Percentiles rank a stretch among this genome's conserved stretches.
Conservation (phyloP, 2,113 vertebrate genomes). For the Nematolebias whitei region DNA sequence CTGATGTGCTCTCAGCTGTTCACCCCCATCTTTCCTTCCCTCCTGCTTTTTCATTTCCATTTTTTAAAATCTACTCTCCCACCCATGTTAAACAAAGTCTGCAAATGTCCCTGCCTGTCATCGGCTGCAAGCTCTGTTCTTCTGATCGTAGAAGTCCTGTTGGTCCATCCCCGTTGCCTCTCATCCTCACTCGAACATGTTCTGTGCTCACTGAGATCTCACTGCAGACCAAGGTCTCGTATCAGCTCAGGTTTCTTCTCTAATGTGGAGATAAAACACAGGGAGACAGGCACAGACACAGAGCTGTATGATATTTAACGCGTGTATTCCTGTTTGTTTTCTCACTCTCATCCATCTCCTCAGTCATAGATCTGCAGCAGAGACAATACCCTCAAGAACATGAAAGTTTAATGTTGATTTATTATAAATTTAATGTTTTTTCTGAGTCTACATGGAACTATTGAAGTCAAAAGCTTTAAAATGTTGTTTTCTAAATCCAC, state of each 20-base stretch:
- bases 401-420: conserved; percentile 33
- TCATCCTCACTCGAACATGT: conserved; percentile 15
- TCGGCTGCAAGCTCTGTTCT: background rate
- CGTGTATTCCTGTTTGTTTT: no score
- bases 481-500: no score
- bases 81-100: conserved; percentile 18
- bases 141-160: background rate
- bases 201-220: conserved; percentile 16
- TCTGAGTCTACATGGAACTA: background rate
- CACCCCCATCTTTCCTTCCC: conserved; percentile 2
- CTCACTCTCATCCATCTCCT: background rate
- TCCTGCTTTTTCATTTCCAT: conserved; percentile 3
- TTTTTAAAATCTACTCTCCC: background rate
- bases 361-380: background rate
- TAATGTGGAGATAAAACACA: background rate
- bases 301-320: no score
- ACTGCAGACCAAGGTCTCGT: conserved; percentile 27
- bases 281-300: background rate
- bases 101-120: conserved; percentile 25
- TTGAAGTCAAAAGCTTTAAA: no score
- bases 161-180: background rate
- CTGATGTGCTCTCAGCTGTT: conserved; percentile 13
- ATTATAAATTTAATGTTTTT: conserved; percentile 23
- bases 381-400: background rate
- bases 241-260: conserved; percentile 2